Evolutionary conservation across 1,140 invertebrate genomes (phyloP).

Genomic region (Drosophila chauvacae): DNA sequence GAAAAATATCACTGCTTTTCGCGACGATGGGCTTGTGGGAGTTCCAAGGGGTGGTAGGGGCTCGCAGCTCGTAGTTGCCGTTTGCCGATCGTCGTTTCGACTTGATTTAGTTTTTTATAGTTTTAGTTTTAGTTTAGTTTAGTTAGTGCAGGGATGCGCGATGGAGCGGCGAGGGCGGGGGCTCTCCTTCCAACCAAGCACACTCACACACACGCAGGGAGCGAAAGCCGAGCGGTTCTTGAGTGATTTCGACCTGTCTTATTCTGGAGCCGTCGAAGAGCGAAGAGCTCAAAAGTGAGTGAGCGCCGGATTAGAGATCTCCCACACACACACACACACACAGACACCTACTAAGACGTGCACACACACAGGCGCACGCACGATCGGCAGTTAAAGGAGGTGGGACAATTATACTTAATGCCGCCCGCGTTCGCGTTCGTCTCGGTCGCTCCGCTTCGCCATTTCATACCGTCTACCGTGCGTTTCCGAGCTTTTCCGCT

Average conservation of each 20-base stretch:
- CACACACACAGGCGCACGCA: background rate
- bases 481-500: conserved; percentile 28
- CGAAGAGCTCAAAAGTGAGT: conserved; percentile 51
- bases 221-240: conserved; percentile 31
- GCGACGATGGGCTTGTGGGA: conserved; percentile 20
- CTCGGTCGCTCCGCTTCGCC: conserved; percentile 2
- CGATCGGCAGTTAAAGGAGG: conserved; percentile 49
- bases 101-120: conserved; percentile 40
- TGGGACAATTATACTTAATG: conserved; percentile 45
- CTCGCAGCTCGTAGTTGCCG: conserved; percentile 67
- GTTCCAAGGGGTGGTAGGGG: conserved; percentile 12
- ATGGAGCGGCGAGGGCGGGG: conserved; percentile 2
- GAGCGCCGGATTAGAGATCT: conserved; percentile 58
- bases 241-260: conserved; percentile 62
- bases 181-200: conserved; percentile 19
- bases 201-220: conserved; percentile 33
- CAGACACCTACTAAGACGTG: conserved; percentile 15
- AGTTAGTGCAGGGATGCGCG: conserved; percentile 35
- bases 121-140: conserved; percentile 37
- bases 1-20: conserved; percentile 30
- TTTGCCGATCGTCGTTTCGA: conserved; percentile 68
- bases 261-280: conserved; percentile 15
- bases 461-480: conserved; percentile 11
- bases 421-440: conserved; percentile 17
- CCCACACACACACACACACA: conserved; percentile 4